Evolutionary conservation across 2,797 vertebrate species (phyloP), one percentile per base, ranked within the genome.

Genomic region (Mionectes olivaceus): DNA sequence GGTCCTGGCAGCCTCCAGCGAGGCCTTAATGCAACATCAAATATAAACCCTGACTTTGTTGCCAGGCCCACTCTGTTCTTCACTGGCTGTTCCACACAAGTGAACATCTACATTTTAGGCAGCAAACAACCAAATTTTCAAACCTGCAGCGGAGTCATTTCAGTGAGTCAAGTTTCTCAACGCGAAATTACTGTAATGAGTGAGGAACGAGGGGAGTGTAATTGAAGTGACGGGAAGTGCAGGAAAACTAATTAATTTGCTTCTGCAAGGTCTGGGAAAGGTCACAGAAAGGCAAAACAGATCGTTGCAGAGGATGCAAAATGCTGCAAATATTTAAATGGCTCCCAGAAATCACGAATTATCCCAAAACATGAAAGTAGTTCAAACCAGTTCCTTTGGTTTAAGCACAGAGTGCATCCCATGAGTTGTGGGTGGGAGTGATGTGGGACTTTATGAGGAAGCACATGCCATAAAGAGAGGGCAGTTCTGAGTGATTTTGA

Each of bases 171-270:
- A 74, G 24, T 86, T 96, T 80, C 84, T 83, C 53, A 50, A 83
- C 70, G 47, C 59, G 89, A 77, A 87, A 84, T 89, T 67, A 77
- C 44, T 59, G 16, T 71, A 83, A 77, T 74, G 64, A 85, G 59
- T 41, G 41, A 64, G 73, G 61, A 93, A 57, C 9, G 47, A 87
- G 71, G 59, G 56, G 61, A 77, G 32, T n/a, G 57, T 61, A 86
- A 93, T 69, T 91, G 61, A 56, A 82, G 65, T 84, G 70, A 76
- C 1, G 4, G 41, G 80, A 90, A 94, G 83, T 69, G 43, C 59
- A 90, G 76, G 47, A 94, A 88, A 88, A 86, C 16, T 5, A 75
- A 93, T 87, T 93, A 39, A 78, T 76, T 93, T 90, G 76, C 63
- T 43, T 49, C 70, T 82, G 43, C 53, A 67, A 89, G 35, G 47